These are phyloP conservation scores for Dicerorhinus sumatrensis DNA, from an alignment of 2,113 vertebrate genomes.

Conservation along the genomic window DNA sequence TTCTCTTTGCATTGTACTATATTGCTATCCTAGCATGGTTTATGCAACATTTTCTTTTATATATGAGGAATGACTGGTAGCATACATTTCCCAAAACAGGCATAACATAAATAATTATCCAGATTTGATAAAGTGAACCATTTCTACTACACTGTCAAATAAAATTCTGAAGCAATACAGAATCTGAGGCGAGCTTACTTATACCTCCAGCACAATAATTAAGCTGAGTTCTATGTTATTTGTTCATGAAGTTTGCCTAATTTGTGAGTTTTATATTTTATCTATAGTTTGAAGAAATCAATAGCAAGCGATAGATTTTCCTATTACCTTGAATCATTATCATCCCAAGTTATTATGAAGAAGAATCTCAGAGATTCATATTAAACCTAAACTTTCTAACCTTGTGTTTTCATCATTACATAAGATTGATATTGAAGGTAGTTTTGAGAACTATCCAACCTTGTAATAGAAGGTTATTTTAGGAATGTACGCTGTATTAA, in stretches of 20 bases:
- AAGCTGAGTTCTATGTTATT: constrained; percentile 33
- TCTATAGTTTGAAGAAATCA: constrained; percentile 52
- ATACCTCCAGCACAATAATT: not conserved
- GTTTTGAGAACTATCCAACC: constrained; percentile 79
- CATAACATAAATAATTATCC: constrained; percentile 30
- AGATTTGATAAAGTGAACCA: constrained; percentile 3
- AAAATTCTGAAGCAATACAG: constrained; percentile 48
- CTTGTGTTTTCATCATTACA: constrained; percentile 79
- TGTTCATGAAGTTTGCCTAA: constrained; percentile 3
- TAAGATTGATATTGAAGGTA: constrained; percentile 80
- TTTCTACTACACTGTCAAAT: constrained; percentile 35
- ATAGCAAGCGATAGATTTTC: constrained; percentile 41
- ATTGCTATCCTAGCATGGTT: not conserved
- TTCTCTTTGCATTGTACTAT: not conserved
- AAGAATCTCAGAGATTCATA: constrained; percentile 64
- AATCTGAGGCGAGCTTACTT: not conserved
- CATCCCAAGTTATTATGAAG: constrained; percentile 61
- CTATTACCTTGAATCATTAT: constrained; percentile 61
- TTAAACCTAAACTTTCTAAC: constrained; percentile 72
- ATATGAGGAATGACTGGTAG: constrained; percentile 16
- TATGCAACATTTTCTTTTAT: not conserved
- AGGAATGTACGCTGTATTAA: constrained; percentile 75
- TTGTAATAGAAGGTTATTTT: constrained; percentile 84
- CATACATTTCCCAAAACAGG: not conserved
- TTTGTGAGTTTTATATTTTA: constrained; percentile 50